These are phyloP conservation scores for Eupithecia subumbrata DNA, from an alignment of 2,888 invertebrate species.

Conservation along the genomic window DNA sequence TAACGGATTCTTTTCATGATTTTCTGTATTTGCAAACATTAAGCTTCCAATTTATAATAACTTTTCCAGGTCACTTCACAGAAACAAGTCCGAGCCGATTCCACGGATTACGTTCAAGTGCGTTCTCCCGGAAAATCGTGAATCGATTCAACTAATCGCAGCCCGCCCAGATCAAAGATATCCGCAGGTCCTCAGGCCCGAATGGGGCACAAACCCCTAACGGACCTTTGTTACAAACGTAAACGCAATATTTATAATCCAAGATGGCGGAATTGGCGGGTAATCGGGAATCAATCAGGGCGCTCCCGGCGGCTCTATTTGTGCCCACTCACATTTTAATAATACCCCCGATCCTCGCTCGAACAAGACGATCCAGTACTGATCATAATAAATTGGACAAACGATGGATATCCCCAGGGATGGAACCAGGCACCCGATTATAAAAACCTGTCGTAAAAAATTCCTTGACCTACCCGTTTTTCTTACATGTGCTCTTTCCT, in stretches of 20 bases:
- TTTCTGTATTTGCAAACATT: background rate
- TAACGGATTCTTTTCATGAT: background rate
- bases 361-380: slow-evolving; percentile 5
- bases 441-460: background rate
- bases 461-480: background rate
- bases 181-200: slow-evolving; percentile 8
- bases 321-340: slow-evolving; percentile 33
- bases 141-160: slow-evolving; percentile 39
- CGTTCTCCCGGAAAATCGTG: slow-evolving; percentile 28
- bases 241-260: slow-evolving; percentile 42
- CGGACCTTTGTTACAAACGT: slow-evolving; percentile 33
- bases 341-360: slow-evolving; percentile 19
- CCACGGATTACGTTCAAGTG: slow-evolving; percentile 23
- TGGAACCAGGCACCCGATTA: background rate
- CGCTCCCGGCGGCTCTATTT: slow-evolving; percentile 12
- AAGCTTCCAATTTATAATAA: slow-evolving; percentile 12
- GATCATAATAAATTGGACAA: slow-evolving; percentile 16
- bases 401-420: slow-evolving; percentile 9
- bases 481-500: background rate
- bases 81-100: slow-evolving; percentile 25
- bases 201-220: slow-evolving; percentile 33
- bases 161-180: slow-evolving; percentile 39
- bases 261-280: slow-evolving; percentile 34
- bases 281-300: slow-evolving; percentile 32
- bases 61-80: slow-evolving; percentile 22